Base-by-base conservation (phyloP, 2,888 invertebrate species). In the Cheiracanthium punctorium region DNA sequence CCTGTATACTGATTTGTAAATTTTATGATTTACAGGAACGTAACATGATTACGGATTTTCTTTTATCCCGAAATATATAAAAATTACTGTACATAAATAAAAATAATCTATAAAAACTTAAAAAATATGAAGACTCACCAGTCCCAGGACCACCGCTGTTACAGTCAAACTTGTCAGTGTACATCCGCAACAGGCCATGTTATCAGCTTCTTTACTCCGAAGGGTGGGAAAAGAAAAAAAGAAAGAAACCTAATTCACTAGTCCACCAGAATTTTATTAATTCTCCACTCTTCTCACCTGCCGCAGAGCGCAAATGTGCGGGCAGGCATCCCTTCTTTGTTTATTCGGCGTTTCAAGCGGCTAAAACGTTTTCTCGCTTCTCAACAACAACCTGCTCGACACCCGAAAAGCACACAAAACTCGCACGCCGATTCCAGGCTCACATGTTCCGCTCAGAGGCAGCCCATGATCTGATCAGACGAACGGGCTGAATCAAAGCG, bases 91-190 rank as follows among this genome's bases (percentile, higher is more conserved):
- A n/a, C n/a, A n/a, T n/a, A n/a, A n/a, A n/a, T n/a, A n/a, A n/a
- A n/a, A n/a, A n/a, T n/a, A n/a, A n/a, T n/a, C n/a, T n/a, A n/a
- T n/a, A n/a, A n/a, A n/a, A n/a, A n/a, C n/a, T n/a, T n/a, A n/a
- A n/a, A n/a, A n/a, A n/a, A n/a, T n/a, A n/a, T n/a, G 28, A n/a
- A 58, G 30, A 86, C 85, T 86, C 48, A 86, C 85, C 85, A 86
- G 64, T 37, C 80, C 85, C 1, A 86, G 74, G 29, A 86, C 85
- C 12, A 80, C 85, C 74, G 85, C 85, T 58, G 80, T 86, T 10
- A 86, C 48, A 14, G 85, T 80, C 17, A 74, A 64, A 12, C 70
- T 48, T 43, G 85, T 70, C 30, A 86, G 29, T 10, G 80, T 71
- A 33, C 85, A 86, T 28, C 85, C 85, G 58, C 85, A 80, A 33